These are phyloP conservation scores for Sceliomorpha sp. DNA, from an alignment of 2,888 invertebrate genomes.

Conservation along the genomic window DNA sequence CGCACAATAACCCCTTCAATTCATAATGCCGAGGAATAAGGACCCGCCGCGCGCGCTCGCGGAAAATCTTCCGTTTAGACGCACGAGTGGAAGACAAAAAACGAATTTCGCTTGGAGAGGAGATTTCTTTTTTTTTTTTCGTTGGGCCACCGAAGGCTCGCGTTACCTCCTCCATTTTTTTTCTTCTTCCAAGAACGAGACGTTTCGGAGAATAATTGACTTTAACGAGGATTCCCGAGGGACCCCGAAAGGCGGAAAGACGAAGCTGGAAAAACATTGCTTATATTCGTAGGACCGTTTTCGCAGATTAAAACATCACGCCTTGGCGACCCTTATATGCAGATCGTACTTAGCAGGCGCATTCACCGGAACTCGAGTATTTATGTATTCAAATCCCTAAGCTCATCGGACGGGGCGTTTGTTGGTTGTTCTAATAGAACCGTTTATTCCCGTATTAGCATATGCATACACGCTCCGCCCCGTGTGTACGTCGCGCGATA, in stretches of 20 bases:
- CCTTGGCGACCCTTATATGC: constrained; percentile 65
- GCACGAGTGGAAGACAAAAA: background rate
- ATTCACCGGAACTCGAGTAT: constrained; percentile 65
- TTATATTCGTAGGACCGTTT: constrained; percentile 47
- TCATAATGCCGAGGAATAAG: constrained; percentile 3
- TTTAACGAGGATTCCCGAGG: constrained; percentile 23
- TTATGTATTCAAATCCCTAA: constrained; percentile 78
- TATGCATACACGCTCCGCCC: constrained; percentile 64
- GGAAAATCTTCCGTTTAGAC: background rate
- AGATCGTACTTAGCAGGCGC: constrained; percentile 61
- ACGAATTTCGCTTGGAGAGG: too few species aligned
- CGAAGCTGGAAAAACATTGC: constrained; percentile 61
- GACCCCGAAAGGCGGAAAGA: constrained; percentile 15
- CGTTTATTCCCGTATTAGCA: constrained; percentile 78
- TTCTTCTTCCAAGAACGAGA: too few species aligned
- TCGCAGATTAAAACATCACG: constrained; percentile 71
- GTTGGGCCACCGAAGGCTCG: too few species aligned
- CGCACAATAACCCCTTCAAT: constrained; percentile 39
- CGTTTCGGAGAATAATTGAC: too few species aligned
- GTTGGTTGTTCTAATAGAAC: constrained; percentile 77
- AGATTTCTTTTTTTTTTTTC: too few species aligned
- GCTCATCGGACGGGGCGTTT: constrained; percentile 76
- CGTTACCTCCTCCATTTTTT: too few species aligned
- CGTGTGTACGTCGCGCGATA: constrained; percentile 38
- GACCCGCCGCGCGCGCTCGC: background rate